Conservation (phyloP, 2,888 invertebrate species). For the Tanypteryx hageni region DNA sequence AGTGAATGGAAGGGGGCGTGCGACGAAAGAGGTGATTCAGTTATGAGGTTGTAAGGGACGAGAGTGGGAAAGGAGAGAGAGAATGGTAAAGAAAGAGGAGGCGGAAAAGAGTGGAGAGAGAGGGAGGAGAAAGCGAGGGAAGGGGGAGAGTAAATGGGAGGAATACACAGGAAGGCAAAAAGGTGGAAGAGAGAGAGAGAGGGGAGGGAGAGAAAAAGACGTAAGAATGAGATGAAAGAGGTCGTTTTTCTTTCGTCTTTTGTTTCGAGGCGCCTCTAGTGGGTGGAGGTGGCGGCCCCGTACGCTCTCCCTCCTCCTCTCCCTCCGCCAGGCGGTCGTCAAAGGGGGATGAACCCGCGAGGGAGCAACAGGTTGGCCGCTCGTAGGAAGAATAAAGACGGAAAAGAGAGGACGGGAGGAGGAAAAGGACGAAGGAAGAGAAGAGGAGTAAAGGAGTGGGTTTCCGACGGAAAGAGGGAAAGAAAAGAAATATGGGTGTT, state of each 20-base stretch:
- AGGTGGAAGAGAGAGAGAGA: no score
- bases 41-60: background rate
- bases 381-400: background rate
- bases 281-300: background rate
- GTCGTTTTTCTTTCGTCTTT: background rate
- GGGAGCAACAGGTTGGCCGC: slow-evolving; percentile 23
- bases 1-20: background rate
- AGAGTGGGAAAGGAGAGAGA: background rate
- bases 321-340: background rate
- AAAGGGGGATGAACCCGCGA: slow-evolving; percentile 24
- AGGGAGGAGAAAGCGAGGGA: background rate
- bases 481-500: background rate
- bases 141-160: background rate
- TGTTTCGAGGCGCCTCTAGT: background rate
- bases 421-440: background rate
- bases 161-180: no score
- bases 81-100: no score
- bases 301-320: background rate
- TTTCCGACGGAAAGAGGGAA: background rate
- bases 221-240: no score
- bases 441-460: background rate
- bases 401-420: background rate
- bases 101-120: background rate
- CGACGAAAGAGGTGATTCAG: slow-evolving; percentile 5
- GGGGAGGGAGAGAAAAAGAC: no score